Conservation (phyloP, 1,140 invertebrate species). For the Cydia strobilella region DNA sequence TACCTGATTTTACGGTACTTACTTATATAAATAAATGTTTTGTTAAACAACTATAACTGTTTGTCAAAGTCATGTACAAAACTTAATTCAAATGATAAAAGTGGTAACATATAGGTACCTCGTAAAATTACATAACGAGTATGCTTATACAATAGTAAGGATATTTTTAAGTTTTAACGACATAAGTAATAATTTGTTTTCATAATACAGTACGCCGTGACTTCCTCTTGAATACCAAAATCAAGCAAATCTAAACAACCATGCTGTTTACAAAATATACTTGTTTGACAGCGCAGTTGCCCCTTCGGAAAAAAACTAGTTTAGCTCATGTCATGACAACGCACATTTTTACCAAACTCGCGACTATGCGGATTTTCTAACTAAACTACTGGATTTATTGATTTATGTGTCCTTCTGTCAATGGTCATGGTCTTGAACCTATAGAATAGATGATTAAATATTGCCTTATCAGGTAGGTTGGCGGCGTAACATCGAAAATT, state of each 20-base stretch:
- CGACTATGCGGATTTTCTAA: too few relatives aligned
- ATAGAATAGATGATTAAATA: too few relatives aligned
- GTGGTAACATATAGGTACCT: neutral
- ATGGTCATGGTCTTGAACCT: too few relatives aligned
- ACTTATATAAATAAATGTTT: too few relatives aligned
- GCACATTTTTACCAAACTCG: too few relatives aligned
- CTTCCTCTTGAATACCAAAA: constrained; percentile 1
- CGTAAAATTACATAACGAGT: too few relatives aligned
- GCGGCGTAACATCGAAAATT: too few relatives aligned
- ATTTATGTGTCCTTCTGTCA: too few relatives aligned
- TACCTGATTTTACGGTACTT: too few relatives aligned
- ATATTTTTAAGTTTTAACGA: neutral
- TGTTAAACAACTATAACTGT: neutral
- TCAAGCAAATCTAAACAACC: neutral
- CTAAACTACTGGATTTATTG: too few relatives aligned
- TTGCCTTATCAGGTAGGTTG: too few relatives aligned
- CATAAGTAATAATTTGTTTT: neutral
- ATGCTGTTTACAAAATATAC: neutral
- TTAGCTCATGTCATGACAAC: neutral
- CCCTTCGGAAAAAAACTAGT: neutral
- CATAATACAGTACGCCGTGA: neutral
- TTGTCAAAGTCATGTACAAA: neutral
- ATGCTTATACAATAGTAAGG: too few relatives aligned
- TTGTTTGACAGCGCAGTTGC: neutral
- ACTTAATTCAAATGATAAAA: neutral